Evolutionary conservation across 2,113 vertebrate species (phyloP).

Genomic region (Pteronura brasiliensis): DNA sequence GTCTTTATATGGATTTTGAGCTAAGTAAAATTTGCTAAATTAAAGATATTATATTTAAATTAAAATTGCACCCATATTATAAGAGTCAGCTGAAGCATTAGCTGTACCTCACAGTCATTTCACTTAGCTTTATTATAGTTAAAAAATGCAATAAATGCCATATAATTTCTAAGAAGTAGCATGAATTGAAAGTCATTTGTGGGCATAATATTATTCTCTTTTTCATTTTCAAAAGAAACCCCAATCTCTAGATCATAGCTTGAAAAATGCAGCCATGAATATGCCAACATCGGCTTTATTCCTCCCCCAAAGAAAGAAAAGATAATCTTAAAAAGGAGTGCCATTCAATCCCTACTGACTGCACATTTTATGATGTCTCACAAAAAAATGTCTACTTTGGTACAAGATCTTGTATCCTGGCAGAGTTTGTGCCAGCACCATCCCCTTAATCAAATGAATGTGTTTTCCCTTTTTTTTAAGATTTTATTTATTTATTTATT

Average conservation of each 20-base stretch:
- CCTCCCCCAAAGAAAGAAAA: background rate
- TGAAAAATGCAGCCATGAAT: background rate
- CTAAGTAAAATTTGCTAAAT: conserved; percentile 50
- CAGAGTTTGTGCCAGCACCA: background rate
- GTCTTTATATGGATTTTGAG: conserved; percentile 1
- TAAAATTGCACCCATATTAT: conserved; percentile 28
- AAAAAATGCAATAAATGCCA: conserved; percentile 4
- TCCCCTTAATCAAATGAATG: background rate
- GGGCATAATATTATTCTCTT: background rate
- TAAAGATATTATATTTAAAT: conserved; percentile 47
- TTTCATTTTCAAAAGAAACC: background rate
- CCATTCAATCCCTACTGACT: background rate
- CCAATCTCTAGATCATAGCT: background rate
- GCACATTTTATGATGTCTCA: background rate
- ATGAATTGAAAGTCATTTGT: conserved; percentile 36
- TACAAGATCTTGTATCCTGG: background rate
- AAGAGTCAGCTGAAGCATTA: conserved; percentile 37
- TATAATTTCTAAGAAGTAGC: conserved; percentile 5
- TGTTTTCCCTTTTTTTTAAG: background rate
- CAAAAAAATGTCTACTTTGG: background rate
- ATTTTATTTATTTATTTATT: no score
- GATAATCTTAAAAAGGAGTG: background rate
- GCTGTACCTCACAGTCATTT: conserved; percentile 34
- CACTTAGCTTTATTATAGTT: conserved; percentile 50
- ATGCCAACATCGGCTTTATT: background rate